Evolutionary conservation across 2,113 vertebrate species (phyloP).

Genomic region (Nematolebias whitei): DNA sequence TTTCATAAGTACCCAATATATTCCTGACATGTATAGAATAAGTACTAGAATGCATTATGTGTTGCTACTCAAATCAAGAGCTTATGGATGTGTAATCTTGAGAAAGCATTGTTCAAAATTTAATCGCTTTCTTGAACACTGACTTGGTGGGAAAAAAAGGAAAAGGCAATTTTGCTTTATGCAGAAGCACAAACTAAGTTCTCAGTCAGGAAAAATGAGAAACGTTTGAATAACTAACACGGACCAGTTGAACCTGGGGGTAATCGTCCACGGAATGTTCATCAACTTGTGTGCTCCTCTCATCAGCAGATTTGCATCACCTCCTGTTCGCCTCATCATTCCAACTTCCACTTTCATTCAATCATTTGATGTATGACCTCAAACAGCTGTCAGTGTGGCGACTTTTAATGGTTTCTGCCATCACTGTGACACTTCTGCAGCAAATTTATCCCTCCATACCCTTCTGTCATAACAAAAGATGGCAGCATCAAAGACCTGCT

Average conservation of each 20-base stretch:
- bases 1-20: no score
- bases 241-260: conserved; percentile 59
- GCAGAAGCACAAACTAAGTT: conserved; percentile 16
- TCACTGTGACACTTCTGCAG: conserved; percentile 59
- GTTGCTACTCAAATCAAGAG: not conserved
- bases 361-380: conserved; percentile 70
- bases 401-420: conserved; percentile 66
- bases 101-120: not conserved
- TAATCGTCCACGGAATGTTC: conserved; percentile 76
- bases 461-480: conserved; percentile 8
- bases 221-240: conserved; percentile 28
- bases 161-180: not conserved
- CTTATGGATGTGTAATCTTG: not conserved
- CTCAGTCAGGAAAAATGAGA: conserved; percentile 21
- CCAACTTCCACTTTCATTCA: conserved; percentile 60
- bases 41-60: no score
- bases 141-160: not conserved
- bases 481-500: conserved; percentile 6
- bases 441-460: conserved; percentile 37
- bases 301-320: conserved; percentile 68
- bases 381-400: conserved; percentile 65
- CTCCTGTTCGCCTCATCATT: conserved; percentile 57
- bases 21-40: no score
- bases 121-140: not conserved
- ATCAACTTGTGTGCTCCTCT: conserved; percentile 61